Percentiles rank a stretch among this genome's conserved stretches.
Conservation (phyloP, 2,888 invertebrate genomes). For the Nemurella pictetii region DNA sequence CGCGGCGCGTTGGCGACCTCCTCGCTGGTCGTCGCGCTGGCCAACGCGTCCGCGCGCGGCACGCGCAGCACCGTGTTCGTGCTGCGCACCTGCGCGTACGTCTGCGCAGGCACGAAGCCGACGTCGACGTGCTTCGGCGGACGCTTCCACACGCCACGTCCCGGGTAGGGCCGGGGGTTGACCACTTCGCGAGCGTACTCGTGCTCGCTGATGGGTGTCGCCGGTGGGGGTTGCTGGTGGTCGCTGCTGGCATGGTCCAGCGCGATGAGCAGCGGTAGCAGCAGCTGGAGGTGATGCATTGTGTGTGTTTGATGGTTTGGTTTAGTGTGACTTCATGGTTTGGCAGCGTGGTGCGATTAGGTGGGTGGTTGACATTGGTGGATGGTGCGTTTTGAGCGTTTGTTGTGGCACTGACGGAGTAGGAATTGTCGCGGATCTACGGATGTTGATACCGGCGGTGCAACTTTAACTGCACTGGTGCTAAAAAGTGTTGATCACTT, state of each 20-base stretch:
- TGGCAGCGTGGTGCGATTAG: too few relatives aligned
- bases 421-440: too few relatives aligned
- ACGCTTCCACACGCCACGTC: neutral
- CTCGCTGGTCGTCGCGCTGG: slow-evolving; percentile 62
- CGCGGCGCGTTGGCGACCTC: slow-evolving; percentile 65
- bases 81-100: slow-evolving; percentile 62
- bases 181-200: neutral
- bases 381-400: too few relatives aligned
- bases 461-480: too few relatives aligned
- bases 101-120: slow-evolving; percentile 47
- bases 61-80: slow-evolving; percentile 64
- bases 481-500: too few relatives aligned
- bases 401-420: too few relatives aligned
- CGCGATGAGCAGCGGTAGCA: neutral
- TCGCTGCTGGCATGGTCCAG: neutral
- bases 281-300: neutral
- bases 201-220: slow-evolving; percentile 23
- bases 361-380: too few relatives aligned
- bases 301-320: neutral
- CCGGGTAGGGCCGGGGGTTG: slow-evolving; percentile 12
- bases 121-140: slow-evolving; percentile 41
- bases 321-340: too few relatives aligned
- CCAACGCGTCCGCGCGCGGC: slow-evolving; percentile 60
- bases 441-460: too few relatives aligned
- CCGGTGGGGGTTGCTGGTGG: neutral